phyloP scores from a whole-genome alignment of 2,888 invertebrate genomes.

The Mactromeris polynyma region DNA sequence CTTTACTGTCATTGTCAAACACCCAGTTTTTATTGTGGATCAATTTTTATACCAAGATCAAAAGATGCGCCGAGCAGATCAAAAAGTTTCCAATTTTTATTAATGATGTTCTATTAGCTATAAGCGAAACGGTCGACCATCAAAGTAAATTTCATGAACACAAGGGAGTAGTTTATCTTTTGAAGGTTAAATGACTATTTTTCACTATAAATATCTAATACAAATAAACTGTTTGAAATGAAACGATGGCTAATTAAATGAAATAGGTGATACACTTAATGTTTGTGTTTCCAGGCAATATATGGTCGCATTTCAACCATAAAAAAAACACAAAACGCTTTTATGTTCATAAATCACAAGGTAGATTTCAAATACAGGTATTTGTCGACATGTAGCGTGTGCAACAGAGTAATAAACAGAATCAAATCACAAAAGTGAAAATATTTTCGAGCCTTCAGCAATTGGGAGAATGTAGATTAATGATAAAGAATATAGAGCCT shows the following conservation, averaged over 20 bases:
- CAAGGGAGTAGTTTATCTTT: slow-evolving; percentile 46
- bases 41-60: slow-evolving; percentile 55
- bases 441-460: background rate
- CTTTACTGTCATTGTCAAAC: slow-evolving; percentile 37
- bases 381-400: background rate
- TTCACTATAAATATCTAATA: slow-evolving; percentile 45
- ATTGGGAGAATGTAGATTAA: background rate
- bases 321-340: background rate
- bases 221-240: slow-evolving; percentile 59
- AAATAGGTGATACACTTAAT: slow-evolving; percentile 32
- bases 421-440: background rate
- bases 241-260: slow-evolving; percentile 46
- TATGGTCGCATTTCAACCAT: slow-evolving; percentile 6
- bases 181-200: slow-evolving; percentile 61
- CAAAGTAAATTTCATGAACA: slow-evolving; percentile 42
- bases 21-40: slow-evolving; percentile 51
- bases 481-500: background rate
- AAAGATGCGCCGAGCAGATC: slow-evolving; percentile 35
- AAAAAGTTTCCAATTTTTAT: slow-evolving; percentile 52
- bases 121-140: slow-evolving; percentile 53
- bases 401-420: background rate
- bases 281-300: slow-evolving; percentile 17
- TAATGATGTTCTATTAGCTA: slow-evolving; percentile 58
- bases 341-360: background rate
- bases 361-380: background rate